These are phyloP conservation scores for Popillia japonica DNA, from an alignment of 1,140 invertebrate species.

Conservation along the genomic window DNA sequence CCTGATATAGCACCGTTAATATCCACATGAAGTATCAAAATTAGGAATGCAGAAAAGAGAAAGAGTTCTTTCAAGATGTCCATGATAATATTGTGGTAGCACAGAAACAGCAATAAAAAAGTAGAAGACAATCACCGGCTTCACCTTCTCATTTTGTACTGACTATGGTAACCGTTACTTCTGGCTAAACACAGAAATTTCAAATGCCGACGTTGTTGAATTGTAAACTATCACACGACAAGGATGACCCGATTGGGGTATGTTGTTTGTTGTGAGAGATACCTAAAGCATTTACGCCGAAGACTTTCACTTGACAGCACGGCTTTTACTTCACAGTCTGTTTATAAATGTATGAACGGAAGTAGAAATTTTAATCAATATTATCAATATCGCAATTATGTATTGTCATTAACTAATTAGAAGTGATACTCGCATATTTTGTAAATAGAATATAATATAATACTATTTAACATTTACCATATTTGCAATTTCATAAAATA, in stretches of 20 bases:
- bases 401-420: too few species aligned
- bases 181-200: neutral
- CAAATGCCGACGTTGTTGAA: neutral
- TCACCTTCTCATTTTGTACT: neutral
- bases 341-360: neutral
- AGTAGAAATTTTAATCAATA: too few species aligned
- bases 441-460: too few species aligned
- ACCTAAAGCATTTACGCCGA: too few species aligned
- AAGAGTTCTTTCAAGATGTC: neutral
- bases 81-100: neutral
- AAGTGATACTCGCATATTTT: too few species aligned
- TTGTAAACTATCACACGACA: neutral
- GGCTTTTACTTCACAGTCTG: constrained; percentile 4
- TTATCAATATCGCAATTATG: too few species aligned
- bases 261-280: neutral
- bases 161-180: neutral
- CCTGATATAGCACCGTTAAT: constrained; percentile 18
- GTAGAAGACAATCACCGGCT: neutral
- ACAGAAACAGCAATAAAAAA: constrained; percentile 22
- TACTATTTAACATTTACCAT: too few species aligned
- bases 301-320: constrained; percentile 17
- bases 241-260: neutral
- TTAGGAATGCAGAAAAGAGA: neutral
- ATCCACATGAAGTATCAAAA: neutral
- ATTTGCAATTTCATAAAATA: too few species aligned